These are phyloP conservation scores for Lasioglossum villosulum DNA, from an alignment of 2,888 invertebrate species.

Conservation along the genomic window DNA sequence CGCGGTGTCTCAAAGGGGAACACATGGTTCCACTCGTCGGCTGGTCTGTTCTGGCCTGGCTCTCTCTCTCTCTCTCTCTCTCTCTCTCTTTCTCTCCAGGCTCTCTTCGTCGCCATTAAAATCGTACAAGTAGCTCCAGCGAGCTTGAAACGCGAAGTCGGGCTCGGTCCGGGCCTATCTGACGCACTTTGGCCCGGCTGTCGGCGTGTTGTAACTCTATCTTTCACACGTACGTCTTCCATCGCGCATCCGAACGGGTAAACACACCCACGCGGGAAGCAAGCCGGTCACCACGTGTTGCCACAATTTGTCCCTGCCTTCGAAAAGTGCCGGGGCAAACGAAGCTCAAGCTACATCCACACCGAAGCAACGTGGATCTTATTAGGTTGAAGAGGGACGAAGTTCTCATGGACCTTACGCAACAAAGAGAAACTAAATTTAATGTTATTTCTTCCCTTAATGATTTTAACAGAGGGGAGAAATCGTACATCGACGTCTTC, in stretches of 20 bases:
- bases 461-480: too few species aligned
- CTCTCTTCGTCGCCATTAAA: slow-evolving; percentile 49
- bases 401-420: neutral
- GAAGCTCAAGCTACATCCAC: neutral
- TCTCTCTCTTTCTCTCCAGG: neutral
- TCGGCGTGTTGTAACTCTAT: slow-evolving; percentile 54
- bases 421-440: too few species aligned
- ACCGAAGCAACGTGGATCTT: neutral
- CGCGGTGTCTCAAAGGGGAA: slow-evolving; percentile 60
- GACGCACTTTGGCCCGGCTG: slow-evolving; percentile 50
- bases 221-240: slow-evolving; percentile 47
- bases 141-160: slow-evolving; percentile 45
- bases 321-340: neutral
- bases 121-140: slow-evolving; percentile 57
- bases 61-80: neutral
- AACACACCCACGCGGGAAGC: slow-evolving; percentile 42
- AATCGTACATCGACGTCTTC: too few species aligned
- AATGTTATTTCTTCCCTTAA: too few species aligned
- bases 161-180: slow-evolving; percentile 37
- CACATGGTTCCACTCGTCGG: slow-evolving; percentile 66
- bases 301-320: neutral
- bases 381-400: neutral
- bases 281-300: slow-evolving; percentile 45
- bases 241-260: neutral
- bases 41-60: neutral